phyloP scores from a whole-genome alignment of 2,113 vertebrate species.

The Callospermophilus lateralis region DNA sequence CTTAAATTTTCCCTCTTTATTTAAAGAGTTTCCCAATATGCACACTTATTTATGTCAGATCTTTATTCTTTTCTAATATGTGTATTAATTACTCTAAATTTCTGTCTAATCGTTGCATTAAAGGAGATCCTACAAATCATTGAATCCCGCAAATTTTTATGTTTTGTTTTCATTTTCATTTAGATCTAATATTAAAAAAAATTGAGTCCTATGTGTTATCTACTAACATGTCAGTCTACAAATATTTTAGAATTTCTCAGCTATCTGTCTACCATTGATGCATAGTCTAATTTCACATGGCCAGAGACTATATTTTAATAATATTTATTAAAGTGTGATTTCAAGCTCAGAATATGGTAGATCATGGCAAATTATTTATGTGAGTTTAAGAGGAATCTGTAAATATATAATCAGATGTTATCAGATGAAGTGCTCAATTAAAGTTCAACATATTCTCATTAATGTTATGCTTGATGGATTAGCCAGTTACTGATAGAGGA shows the following conservation, averaged over 20 bases:
- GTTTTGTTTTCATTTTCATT: background rate
- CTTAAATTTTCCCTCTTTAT: background rate
- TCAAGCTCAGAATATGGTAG: background rate
- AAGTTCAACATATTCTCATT: background rate
- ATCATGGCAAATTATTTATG: too few relatives aligned
- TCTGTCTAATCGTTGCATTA: background rate
- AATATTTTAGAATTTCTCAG: too few relatives aligned
- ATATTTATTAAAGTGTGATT: background rate
- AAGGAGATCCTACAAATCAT: too few relatives aligned
- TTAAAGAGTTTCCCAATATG: background rate
- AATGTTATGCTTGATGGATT: background rate
- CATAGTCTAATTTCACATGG: too few relatives aligned
- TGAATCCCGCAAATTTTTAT: background rate
- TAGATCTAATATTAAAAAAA: background rate
- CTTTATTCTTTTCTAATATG: too few relatives aligned
- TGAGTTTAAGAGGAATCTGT: too few relatives aligned
- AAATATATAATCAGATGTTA: too few relatives aligned
- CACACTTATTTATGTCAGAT: background rate
- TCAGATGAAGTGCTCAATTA: background rate
- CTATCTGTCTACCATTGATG: background rate
- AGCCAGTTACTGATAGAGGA: background rate
- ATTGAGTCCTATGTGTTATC: background rate
- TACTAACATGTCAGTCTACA: too few relatives aligned
- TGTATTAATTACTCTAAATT: too few relatives aligned
- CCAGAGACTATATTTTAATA: background rate